Evolutionary conservation across 2,797 vertebrate species (phyloP), one percentile per base, ranked within the genome.

Genomic region (Lutjanus argentimaculatus): DNA sequence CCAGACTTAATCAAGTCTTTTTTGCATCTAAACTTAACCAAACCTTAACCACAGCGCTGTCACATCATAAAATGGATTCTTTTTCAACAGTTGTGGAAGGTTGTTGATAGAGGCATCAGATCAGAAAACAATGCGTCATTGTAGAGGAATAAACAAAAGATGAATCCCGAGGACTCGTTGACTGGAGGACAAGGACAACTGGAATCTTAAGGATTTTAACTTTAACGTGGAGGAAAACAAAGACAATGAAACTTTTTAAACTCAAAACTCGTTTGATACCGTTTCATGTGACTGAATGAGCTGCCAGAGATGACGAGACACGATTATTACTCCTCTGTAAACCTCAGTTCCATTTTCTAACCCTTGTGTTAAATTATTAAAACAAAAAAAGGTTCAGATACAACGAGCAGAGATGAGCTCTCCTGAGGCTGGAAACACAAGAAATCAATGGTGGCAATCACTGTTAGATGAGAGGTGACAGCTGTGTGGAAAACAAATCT

Each of bases 371-470:
- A 69, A 84, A 80, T 88, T 81, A 82, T 87, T 86, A 75, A 87
- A 88, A 79, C 59, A 82, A 72, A 71, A 71, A 72, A 83, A 61
- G 21, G 55, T 52, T 80, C n/a, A 75, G 52, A 72, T 58, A 73
- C 53, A 73, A 57, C 70, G 75, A 46, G 63, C 68, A 65, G 63
- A 43, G 51, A 83, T 79, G 58, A 65, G 67, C 61, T 77, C 83
- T 77, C 81, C 9, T 0, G 55, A 84, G 67, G 79, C 64, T 17
- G n/a, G 2, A 80, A 68, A 72, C 61, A 67, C 61, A 57, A 72
- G 51, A 82, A 86, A 91, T 89, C 85, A 79, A 92, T 93, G 71
- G 13, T 66, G 72, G 72, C 83, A 87, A 84, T 88, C 79, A 70
- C 58, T 63, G 77, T 58, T 80, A 46, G 79, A 85, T 84, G 66